Evolutionary conservation across 2,113 vertebrate species (phyloP).

Genomic region (Tyto alba): DNA sequence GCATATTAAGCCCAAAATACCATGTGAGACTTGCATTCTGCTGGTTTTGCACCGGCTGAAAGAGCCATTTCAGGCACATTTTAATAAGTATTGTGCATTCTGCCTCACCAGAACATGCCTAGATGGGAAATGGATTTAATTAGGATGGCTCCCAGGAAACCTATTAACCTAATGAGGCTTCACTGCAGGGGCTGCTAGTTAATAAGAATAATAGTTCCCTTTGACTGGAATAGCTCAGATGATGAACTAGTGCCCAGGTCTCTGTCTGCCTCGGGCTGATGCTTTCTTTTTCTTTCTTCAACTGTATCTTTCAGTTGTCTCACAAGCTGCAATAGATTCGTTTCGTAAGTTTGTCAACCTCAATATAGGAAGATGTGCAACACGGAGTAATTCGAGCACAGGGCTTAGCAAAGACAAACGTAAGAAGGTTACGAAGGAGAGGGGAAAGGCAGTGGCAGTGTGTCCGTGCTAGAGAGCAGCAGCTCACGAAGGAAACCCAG

Average conservation of each 20-base stretch:
- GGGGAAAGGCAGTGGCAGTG: not conserved
- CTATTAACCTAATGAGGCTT: slow-evolving; percentile 72
- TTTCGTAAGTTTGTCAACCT: not conserved
- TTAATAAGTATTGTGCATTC: slow-evolving; percentile 6
- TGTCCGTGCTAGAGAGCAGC: not conserved
- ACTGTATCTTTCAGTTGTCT: not conserved
- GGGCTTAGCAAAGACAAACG: not conserved
- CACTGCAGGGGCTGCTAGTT: slow-evolving; percentile 59
- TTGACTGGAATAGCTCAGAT: slow-evolving; percentile 70
- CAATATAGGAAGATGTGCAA: not conserved
- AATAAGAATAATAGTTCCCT: slow-evolving; percentile 67
- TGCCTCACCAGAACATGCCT: not conserved
- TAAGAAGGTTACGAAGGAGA: not conserved
- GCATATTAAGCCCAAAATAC: not conserved
- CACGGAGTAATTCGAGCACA: not conserved
- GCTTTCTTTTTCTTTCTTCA: slow-evolving; percentile 13
- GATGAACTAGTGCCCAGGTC: slow-evolving; percentile 41
- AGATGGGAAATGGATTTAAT: slow-evolving; percentile 61
- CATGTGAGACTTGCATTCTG: not conserved
- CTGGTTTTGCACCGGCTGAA: not conserved
- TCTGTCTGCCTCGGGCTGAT: not conserved
- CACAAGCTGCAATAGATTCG: not conserved
- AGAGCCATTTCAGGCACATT: slow-evolving; percentile 3
- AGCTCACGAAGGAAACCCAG: not conserved
- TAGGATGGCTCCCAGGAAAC: slow-evolving; percentile 70